Evolutionary conservation across 1,140 invertebrate species (phyloP).

Genomic region (Parasteatoda tepidariorum): DNA sequence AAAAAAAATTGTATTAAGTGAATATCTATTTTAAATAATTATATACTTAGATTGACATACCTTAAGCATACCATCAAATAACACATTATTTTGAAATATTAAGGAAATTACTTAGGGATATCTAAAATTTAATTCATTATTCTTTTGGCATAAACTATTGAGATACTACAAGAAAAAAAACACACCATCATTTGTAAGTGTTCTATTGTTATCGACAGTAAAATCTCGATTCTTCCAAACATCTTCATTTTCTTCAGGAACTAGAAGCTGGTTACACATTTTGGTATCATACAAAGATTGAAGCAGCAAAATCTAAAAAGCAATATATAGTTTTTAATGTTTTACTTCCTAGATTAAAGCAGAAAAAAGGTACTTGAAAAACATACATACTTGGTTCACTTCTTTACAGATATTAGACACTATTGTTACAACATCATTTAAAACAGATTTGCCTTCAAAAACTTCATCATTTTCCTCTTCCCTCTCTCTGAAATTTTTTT

Average conservation of each 20-base stretch:
- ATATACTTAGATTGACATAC: too few species aligned
- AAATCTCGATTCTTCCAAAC: conserved; percentile 68
- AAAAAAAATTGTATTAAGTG: too few species aligned
- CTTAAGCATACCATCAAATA: too few species aligned
- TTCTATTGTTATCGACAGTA: conserved; percentile 15
- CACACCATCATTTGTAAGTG: conserved; percentile 23
- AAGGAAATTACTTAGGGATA: too few species aligned
- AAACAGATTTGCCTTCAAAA: conserved; percentile 71
- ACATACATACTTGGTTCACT: conserved; percentile 76
- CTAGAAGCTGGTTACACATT: conserved; percentile 78
- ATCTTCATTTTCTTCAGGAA: conserved; percentile 76
- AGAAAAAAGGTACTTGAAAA: conserved; percentile 2
- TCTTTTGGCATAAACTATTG: too few species aligned
- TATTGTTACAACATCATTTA: conserved; percentile 72
- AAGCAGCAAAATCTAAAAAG: conserved; percentile 73
- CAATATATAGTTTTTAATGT: not conserved
- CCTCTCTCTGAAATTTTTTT: conserved; percentile 63
- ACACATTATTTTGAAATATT: too few species aligned
- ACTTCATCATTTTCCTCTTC: conserved; percentile 64
- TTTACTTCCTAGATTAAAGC: not conserved
- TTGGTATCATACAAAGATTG: conserved; percentile 78
- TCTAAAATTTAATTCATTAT: too few species aligned
- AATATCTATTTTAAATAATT: too few species aligned
- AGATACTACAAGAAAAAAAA: too few species aligned
- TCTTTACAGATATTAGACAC: conserved; percentile 75